Percentiles rank a stretch among this genome's conserved stretches.
Conservation (phyloP, 1,140 invertebrate species). For the Mizuhopecten yessoensis region DNA sequence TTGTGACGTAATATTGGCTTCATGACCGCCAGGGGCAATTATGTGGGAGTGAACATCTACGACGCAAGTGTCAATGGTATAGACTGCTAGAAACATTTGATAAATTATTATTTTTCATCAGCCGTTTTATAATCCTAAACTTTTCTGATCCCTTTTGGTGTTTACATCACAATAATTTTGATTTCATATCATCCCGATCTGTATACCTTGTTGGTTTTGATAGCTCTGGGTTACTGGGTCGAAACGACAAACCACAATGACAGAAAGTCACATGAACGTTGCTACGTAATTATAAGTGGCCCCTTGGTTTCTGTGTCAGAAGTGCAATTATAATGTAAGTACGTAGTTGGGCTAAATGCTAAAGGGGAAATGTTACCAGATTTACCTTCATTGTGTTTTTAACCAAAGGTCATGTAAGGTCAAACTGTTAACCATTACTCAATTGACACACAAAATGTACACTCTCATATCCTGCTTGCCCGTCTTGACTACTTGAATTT, state of each 20-base stretch:
- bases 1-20: background rate
- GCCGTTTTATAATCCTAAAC: background rate
- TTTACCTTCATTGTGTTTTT: background rate
- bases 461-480: background rate
- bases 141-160: background rate
- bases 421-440: background rate
- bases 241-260: background rate
- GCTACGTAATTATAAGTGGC: too few relatives aligned
- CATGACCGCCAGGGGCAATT: background rate
- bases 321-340: background rate
- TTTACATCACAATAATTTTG: background rate
- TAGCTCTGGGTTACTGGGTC: background rate
- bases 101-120: too few relatives aligned
- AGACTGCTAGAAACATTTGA: too few relatives aligned
- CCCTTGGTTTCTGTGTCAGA: background rate
- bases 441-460: background rate
- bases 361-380: background rate
- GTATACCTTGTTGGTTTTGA: background rate
- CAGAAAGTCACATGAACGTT: background rate
- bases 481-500: background rate
- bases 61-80: too few relatives aligned
- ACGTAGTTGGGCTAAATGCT: background rate
- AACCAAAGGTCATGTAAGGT: slow-evolving; percentile 7
- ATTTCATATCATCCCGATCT: too few relatives aligned
- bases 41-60: background rate